Percentiles rank a stretch among this genome's conserved stretches.
These are phyloP conservation scores for Drosophila helvetica DNA, from an alignment of 2,888 invertebrate species.

Conservation along the genomic window DNA sequence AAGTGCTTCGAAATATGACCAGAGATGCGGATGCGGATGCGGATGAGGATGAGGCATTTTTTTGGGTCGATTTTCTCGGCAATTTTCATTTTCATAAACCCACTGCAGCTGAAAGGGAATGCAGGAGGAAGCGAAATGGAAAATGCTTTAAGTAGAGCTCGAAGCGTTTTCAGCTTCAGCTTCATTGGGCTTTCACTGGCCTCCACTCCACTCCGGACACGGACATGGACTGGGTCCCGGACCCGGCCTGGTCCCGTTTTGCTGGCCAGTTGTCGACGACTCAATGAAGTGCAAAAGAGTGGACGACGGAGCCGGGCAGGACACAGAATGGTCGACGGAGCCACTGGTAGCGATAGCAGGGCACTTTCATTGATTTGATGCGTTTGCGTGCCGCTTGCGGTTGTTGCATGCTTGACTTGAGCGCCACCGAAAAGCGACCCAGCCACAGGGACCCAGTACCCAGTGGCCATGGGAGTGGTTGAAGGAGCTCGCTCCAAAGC, in stretches of 20 bases:
- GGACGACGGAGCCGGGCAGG: slow-evolving; percentile 25
- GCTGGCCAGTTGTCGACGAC: slow-evolving; percentile 41
- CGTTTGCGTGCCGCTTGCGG: slow-evolving; percentile 74
- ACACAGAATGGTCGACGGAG: slow-evolving; percentile 42
- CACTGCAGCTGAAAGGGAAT: slow-evolving; percentile 18
- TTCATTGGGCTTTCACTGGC: slow-evolving; percentile 42
- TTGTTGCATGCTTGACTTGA: slow-evolving; percentile 74
- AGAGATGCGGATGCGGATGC: neutral
- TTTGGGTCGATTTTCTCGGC: slow-evolving; percentile 51
- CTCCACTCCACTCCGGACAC: slow-evolving; percentile 26
- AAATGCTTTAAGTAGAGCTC: slow-evolving; percentile 63
- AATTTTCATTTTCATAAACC: slow-evolving; percentile 73
- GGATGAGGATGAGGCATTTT: slow-evolving; percentile 39
- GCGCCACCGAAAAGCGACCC: slow-evolving; percentile 32
- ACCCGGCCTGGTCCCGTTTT: neutral
- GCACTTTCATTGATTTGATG: slow-evolving; percentile 79
- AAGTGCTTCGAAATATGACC: slow-evolving; percentile 29
- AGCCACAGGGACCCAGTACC: neutral
- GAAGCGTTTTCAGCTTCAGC: slow-evolving; percentile 29
- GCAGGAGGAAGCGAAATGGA: slow-evolving; percentile 40
- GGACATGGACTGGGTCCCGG: neutral
- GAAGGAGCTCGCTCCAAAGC: slow-evolving; percentile 32
- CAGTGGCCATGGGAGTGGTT: neutral
- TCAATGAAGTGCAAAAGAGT: slow-evolving; percentile 75
- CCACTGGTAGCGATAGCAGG: slow-evolving; percentile 40